Base-by-base conservation (phyloP, 2,888 invertebrate species). In the Vesta saturnalis region DNA sequence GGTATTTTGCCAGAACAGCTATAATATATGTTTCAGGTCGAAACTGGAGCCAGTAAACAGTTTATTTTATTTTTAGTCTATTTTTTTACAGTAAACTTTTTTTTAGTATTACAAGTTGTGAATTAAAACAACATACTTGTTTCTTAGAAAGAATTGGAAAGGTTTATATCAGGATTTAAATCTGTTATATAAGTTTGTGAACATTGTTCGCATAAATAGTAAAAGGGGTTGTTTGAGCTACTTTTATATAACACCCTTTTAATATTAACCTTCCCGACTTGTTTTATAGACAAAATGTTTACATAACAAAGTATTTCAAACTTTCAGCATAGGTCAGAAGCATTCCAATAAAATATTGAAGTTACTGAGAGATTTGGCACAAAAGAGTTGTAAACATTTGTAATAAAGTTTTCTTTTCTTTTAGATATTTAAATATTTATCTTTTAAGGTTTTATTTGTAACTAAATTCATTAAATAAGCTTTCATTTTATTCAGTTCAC, bases 61-160 rank as follows among this genome's bases (percentile, higher is more conserved):
- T 47, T 52, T 52, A 12, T 19, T 52, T 52, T 52, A 52, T 52
- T 52, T 52, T 52, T n/a, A n/a, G 52, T 52, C 52, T 52, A 15
- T 19, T 5, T 21, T 23, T 39, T n/a, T 39, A n/a, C 2, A 39
- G n/a, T n/a, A 10, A 39, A n/a, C 39, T n/a, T 23, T 8, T n/a
- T 39, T 39, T 23, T 5, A 23, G 3, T 3, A 5, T 23, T 8
- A 23, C 23, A 23, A 23, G 4, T 39, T 39, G n/a, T n/a, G n/a
- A n/a, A 39, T 2, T 39, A 39, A 39, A 39, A 39, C 39, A 1
- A 39, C n/a, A n/a, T 1, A 39, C 39, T 10, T 8, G n/a, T 39
- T 39, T 39, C n/a, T n/a, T n/a, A n/a, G n/a, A n/a, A n/a, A 4
- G 23, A 8, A 4, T 39, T 6, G n/a, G 39, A n/a, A n/a, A n/a